Percentiles rank a stretch among this genome's conserved stretches.
phyloP scores from a whole-genome alignment of 1,140 invertebrate species.

The Oryctes rhinoceros region DNA sequence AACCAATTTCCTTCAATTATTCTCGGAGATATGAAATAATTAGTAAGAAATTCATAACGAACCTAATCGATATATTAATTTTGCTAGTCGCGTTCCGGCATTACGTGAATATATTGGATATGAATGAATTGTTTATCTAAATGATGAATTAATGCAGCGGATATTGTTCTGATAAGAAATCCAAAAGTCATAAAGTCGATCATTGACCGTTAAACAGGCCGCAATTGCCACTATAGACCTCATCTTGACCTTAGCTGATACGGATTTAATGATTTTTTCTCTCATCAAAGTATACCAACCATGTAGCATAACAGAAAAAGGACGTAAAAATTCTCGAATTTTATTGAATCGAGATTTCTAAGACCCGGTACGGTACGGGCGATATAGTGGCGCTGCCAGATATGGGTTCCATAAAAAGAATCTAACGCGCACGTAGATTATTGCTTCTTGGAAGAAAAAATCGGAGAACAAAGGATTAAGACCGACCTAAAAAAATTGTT shows the following conservation, averaged over 20 bases:
- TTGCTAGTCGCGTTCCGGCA: not conserved
- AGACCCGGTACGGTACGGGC: not conserved
- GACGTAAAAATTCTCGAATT: not conserved
- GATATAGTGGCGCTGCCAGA: no score
- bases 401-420: no score
- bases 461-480: no score
- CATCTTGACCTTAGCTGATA: constrained; percentile 43
- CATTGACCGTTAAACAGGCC: constrained; percentile 47
- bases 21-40: not conserved
- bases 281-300: not conserved
- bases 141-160: constrained; percentile 45
- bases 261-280: constrained; percentile 34
- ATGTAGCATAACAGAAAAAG: constrained; percentile 2
- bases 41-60: constrained; percentile 1
- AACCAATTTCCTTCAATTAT: no score
- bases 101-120: constrained; percentile 30
- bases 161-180: constrained; percentile 46
- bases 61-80: not conserved
- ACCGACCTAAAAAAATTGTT: no score
- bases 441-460: no score
- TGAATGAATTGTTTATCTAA: constrained; percentile 39
- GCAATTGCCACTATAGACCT: constrained; percentile 44
- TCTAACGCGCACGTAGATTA: no score
- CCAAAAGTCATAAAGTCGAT: constrained; percentile 49
- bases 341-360: not conserved